Conservation (phyloP, 2,888 invertebrate genomes). For the Allolobophora icterica region DNA sequence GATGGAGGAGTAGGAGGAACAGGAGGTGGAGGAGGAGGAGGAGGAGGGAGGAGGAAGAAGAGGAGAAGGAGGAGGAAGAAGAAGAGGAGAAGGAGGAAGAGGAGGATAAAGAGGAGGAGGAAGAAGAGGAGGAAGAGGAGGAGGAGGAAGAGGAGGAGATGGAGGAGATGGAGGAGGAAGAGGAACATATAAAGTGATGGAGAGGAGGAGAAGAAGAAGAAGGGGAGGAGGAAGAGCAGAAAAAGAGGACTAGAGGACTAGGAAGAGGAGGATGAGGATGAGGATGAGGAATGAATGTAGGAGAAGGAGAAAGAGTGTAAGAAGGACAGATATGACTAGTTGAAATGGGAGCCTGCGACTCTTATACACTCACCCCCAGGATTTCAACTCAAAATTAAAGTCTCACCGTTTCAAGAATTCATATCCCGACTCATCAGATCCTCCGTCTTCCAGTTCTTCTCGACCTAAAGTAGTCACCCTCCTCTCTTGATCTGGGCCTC, state of each 20-base stretch:
- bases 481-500: no score
- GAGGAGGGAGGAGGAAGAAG: slow-evolving; percentile 30
- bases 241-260: no score
- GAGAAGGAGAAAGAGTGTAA: slow-evolving; percentile 27
- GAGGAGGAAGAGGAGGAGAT: neutral
- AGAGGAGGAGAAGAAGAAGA: slow-evolving; percentile 30
- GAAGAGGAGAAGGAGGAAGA: slow-evolving; percentile 30
- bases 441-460: no score
- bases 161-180: slow-evolving; percentile 32
- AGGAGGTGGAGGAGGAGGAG: neutral
- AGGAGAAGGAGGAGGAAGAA: neutral
- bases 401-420: no score
- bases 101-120: slow-evolving; percentile 26
- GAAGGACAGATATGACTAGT: neutral
- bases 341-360: neutral
- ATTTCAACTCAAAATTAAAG: no score
- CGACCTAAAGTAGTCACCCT: no score
- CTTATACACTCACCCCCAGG: no score
- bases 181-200: no score
- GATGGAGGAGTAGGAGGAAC: slow-evolving; percentile 21
- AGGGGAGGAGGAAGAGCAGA: slow-evolving; percentile 18
- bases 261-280: slow-evolving; percentile 36
- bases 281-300: neutral
- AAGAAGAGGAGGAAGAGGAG: neutral
- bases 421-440: no score